These are phyloP conservation scores for Columba livia DNA, from an alignment of 2,113 vertebrate species.

Conservation along the genomic window DNA sequence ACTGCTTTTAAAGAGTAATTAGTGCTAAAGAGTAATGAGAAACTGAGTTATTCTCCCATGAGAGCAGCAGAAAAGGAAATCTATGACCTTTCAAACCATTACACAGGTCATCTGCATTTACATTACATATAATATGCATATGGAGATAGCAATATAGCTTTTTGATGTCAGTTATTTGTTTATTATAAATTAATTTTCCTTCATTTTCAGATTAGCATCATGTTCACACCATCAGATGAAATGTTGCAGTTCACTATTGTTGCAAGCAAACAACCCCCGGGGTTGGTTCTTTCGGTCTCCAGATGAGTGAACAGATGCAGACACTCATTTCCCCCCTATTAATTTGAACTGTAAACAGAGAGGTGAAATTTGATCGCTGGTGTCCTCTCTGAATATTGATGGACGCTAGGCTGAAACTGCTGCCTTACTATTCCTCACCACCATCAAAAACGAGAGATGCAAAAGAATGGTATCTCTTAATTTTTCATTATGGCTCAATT, in stretches of 20 bases:
- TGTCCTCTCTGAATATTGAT: background rate
- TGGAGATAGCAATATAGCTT: background rate
- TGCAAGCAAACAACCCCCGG: background rate
- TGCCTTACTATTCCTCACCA: background rate
- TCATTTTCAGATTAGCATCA: background rate
- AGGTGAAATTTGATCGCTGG: background rate
- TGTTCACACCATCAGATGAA: background rate
- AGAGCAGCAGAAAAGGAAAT: background rate
- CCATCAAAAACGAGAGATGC: background rate
- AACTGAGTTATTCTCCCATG: background rate
- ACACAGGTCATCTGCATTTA: background rate
- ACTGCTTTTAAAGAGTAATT: background rate
- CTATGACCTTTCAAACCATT: background rate
- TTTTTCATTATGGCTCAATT: background rate
- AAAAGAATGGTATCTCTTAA: background rate
- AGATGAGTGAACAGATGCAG: background rate
- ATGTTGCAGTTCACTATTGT: background rate
- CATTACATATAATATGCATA: background rate
- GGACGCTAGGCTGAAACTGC: background rate
- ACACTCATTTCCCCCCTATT: background rate
- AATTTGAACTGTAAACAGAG: background rate
- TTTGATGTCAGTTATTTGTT: background rate
- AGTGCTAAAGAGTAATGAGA: background rate
- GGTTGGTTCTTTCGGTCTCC: background rate
- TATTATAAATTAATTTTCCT: background rate